Percentiles rank a stretch among this genome's conserved stretches.
Evolutionary conservation across 2,797 vertebrate genomes (phyloP).

Genomic region (Erethizon dorsatum): DNA sequence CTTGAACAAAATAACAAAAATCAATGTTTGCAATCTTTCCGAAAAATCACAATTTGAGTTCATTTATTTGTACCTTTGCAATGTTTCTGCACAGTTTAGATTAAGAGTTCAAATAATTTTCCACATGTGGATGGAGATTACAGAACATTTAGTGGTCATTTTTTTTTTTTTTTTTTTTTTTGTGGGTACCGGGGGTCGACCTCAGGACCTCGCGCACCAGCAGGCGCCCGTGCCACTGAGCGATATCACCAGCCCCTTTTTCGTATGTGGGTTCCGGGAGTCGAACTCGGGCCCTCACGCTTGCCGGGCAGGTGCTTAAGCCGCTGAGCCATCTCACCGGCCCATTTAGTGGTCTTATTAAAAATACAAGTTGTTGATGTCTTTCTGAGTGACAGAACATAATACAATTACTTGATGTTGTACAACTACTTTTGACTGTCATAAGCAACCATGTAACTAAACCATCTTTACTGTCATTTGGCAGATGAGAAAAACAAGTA

Average conservation of each 20-base stretch:
- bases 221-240: no score
- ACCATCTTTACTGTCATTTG: background rate
- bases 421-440: background rate
- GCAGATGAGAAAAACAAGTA: slow-evolving; percentile 32
- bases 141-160: background rate
- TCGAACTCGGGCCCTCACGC: no score
- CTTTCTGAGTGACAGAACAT: background rate
- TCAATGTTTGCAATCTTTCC: background rate
- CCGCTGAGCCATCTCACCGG: no score
- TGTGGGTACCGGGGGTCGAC: no score
- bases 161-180: no score
- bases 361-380: background rate
- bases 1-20: slow-evolving; percentile 37
- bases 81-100: background rate
- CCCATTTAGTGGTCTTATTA: background rate
- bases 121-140: slow-evolving; percentile 20
- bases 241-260: no score
- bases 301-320: no score
- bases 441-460: background rate
- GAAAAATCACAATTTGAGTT: background rate
- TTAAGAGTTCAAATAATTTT: slow-evolving; percentile 2
- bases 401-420: background rate
- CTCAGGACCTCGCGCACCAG: no score
- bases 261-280: no score
- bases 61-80: background rate